Percentiles rank a stretch among this genome's conserved stretches.
These are phyloP conservation scores for Ceratitis capitata DNA, from an alignment of 1,140 invertebrate genomes.

Conservation along the genomic window DNA sequence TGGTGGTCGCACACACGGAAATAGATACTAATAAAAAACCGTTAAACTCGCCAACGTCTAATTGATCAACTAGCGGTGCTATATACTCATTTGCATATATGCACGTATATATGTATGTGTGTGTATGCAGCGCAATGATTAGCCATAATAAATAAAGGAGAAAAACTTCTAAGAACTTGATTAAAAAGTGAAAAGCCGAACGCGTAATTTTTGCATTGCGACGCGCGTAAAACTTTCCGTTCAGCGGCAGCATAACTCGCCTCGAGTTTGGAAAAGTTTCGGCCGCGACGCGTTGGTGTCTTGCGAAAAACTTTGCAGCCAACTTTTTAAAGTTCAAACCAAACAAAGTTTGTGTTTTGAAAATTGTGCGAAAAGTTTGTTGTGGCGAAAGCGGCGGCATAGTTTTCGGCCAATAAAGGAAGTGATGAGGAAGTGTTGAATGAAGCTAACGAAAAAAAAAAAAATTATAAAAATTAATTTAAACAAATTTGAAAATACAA, in stretches of 20 bases:
- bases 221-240: conserved; percentile 10
- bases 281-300: background rate
- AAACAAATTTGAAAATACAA: background rate
- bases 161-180: too few relatives aligned
- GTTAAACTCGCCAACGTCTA: background rate
- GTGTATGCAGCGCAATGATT: background rate
- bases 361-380: background rate
- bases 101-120: too few relatives aligned
- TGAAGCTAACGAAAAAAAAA: too few relatives aligned
- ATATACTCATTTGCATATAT: too few relatives aligned
- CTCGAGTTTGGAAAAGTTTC: background rate
- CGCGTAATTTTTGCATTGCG: conserved; percentile 13
- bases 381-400: background rate
- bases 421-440: background rate
- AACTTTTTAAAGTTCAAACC: conserved; percentile 37
- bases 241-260: background rate
- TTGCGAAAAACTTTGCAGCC: conserved; percentile 23
- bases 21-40: background rate
- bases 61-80: too few relatives aligned
- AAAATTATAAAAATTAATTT: background rate
- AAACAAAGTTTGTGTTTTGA: background rate
- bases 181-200: conserved; percentile 3
- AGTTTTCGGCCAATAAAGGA: background rate
- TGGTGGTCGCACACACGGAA: background rate
- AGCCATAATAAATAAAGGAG: background rate